These are phyloP conservation scores for Troides aeacus DNA, from an alignment of 2,888 invertebrate genomes.

Conservation along the genomic window DNA sequence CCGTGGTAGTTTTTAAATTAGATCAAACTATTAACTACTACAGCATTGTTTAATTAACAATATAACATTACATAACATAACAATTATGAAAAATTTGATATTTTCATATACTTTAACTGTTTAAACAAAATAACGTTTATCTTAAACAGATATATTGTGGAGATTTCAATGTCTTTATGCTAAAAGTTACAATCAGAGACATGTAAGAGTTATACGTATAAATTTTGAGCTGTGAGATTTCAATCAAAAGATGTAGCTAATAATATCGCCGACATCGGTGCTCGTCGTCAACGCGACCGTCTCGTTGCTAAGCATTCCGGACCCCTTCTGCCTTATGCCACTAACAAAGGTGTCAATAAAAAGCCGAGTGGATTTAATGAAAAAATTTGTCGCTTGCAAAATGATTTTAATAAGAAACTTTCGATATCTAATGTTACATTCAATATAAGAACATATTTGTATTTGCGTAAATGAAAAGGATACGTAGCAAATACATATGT, in stretches of 20 bases:
- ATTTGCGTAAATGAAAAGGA: too few relatives aligned
- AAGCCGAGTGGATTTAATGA: constrained; percentile 17
- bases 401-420: not conserved
- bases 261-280: constrained; percentile 37
- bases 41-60: too few relatives aligned
- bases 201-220: not conserved
- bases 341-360: constrained; percentile 33
- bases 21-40: too few relatives aligned
- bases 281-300: constrained; percentile 37
- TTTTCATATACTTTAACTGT: not conserved
- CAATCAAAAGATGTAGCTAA: constrained; percentile 39
- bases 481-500: too few relatives aligned
- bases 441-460: not conserved
- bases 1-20: too few relatives aligned
- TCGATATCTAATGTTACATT: constrained; percentile 1
- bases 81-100: not conserved
- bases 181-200: not conserved
- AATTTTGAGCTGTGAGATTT: constrained; percentile 4
- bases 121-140: not conserved
- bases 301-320: constrained; percentile 54
- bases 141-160: not conserved
- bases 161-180: not conserved
- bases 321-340: constrained; percentile 33
- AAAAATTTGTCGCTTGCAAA: constrained; percentile 12
- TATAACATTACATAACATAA: too few relatives aligned